Evolutionary conservation across 2,888 invertebrate genomes (phyloP).

Genomic region (Caenorhabditis sulstoni): DNA sequence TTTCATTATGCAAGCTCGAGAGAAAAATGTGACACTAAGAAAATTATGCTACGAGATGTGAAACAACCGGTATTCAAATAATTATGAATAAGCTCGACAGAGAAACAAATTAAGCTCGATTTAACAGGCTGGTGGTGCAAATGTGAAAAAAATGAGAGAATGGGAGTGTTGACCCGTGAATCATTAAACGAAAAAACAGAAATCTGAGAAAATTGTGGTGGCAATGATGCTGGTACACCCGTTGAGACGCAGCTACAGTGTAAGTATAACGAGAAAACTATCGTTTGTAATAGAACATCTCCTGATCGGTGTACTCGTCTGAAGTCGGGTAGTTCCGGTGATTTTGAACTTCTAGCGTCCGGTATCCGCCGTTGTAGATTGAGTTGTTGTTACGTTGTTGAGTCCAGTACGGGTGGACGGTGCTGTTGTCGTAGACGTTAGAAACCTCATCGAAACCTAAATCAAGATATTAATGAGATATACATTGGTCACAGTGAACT

Average conservation of each 20-base stretch:
- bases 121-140: background rate
- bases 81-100: slow-evolving; percentile 23
- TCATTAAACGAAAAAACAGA: slow-evolving; percentile 13
- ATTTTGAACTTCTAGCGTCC: slow-evolving; percentile 62
- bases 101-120: slow-evolving; percentile 25
- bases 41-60: slow-evolving; percentile 41
- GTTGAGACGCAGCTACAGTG: background rate
- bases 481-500: slow-evolving; percentile 3
- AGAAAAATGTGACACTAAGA: slow-evolving; percentile 25
- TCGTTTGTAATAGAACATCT: slow-evolving; percentile 54
- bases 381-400: slow-evolving; percentile 60
- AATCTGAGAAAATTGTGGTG: slow-evolving; percentile 15
- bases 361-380: slow-evolving; percentile 60
- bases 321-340: slow-evolving; percentile 59
- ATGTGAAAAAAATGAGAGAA: slow-evolving; percentile 3
- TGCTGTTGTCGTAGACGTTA: slow-evolving; percentile 64
- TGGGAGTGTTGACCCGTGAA: slow-evolving; percentile 25
- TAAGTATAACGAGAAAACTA: background rate
- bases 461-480: too few species aligned
- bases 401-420: slow-evolving; percentile 60
- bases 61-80: slow-evolving; percentile 30
- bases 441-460: slow-evolving; percentile 65
- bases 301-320: slow-evolving; percentile 61
- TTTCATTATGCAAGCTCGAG: background rate
- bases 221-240: slow-evolving; percentile 32